Evolutionary conservation across 2,888 invertebrate species (phyloP).

Genomic region (Proisotoma minuta): DNA sequence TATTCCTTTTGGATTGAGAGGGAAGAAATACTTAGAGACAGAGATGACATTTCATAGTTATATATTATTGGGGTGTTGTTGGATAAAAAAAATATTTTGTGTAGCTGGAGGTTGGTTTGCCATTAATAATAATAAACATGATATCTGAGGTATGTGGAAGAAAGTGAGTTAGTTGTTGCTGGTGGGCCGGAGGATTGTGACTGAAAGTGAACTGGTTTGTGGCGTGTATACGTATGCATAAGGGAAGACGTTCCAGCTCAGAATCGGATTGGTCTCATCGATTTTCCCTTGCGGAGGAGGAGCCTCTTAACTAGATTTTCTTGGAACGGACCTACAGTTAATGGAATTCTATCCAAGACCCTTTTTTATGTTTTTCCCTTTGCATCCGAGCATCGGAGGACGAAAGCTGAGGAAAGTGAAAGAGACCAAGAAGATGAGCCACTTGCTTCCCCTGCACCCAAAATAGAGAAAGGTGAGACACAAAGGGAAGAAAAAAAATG

Average conservation of each 20-base stretch:
- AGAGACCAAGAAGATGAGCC: conserved; percentile 30
- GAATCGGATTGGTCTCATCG: conserved; percentile 48
- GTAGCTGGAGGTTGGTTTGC: too few species aligned
- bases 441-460: conserved; percentile 18
- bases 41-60: too few species aligned
- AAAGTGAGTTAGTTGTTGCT: conserved; percentile 4
- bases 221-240: too few species aligned
- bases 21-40: too few species aligned
- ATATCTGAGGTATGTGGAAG: neutral
- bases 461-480: conserved; percentile 26
- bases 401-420: conserved; percentile 21
- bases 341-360: conserved; percentile 49
- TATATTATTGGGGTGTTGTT: too few species aligned
- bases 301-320: conserved; percentile 49
- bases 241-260: conserved; percentile 47
- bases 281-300: conserved; percentile 47
- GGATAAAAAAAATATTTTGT: too few species aligned
- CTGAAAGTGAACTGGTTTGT: conserved; percentile 1
- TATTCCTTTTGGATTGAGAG: too few species aligned
- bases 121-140: neutral
- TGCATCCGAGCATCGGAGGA: conserved; percentile 30
- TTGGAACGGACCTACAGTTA: conserved; percentile 49
- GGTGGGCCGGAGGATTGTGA: conserved; percentile 14
- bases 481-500: neutral
- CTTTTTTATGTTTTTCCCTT: conserved; percentile 49